Base-by-base conservation (phyloP, 2,888 invertebrate genomes). In the Coecobrya sp. region DNA sequence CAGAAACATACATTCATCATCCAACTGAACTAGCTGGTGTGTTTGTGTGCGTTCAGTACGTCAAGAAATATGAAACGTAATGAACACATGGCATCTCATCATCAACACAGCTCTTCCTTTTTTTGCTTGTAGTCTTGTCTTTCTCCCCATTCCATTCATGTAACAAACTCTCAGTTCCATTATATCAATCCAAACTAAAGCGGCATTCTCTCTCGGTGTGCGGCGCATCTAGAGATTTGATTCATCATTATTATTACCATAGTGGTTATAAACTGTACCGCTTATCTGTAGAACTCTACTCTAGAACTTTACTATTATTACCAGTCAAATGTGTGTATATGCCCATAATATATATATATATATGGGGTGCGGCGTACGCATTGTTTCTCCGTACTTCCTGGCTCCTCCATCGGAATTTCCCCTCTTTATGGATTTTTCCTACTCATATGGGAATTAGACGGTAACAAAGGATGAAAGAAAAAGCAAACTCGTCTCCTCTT, bases 381-480 rank as follows among this genome's bases (percentile, higher is more conserved):
- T 36, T 36, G 36, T 36, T 36, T 36, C 7, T 36, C n/a, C 3
- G 36, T 36, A 36, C 36, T 36, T 36, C 7, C 36, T 36, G 36
- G 36, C 36, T n/a, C 8, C 16, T 62, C 16, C 19, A 62, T 62
- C 2, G 59, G 59, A 62, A 62, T 62, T 62, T 16, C 19, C 16
- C 11, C 27, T n/a, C 27, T 65, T 27, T 65, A 65, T 65, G 27
- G 65, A 27, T 65, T 27, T 65, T 27, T 16, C 65, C 8, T 16
- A 11, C 13, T 65, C 65, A 65, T 27, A 27, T 27, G 65, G 65
- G 65, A 65, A 65, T 65, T 65, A 27, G 65, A 11, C 19, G 27
- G 36, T 7, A 65, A 27, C 65, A 25, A 65, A 25, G 19, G 65
- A 65, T 27, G 65, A 65, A 65, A 65, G 65, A 65, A n/a, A 27